Evolutionary conservation across 2,888 invertebrate genomes (phyloP).

Genomic region (Tachystola acroxantha): DNA sequence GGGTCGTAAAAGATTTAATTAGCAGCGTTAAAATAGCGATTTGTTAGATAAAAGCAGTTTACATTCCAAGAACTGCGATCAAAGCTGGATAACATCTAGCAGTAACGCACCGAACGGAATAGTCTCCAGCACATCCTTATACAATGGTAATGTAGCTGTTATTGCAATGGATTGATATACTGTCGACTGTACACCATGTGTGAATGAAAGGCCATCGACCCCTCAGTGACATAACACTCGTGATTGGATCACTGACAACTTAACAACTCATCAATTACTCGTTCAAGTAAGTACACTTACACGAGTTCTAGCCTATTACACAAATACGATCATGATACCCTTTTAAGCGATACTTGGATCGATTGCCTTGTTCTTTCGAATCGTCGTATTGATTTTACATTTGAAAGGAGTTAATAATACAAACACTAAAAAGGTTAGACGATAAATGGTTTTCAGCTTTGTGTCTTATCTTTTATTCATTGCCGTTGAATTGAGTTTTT

Average conservation of each 20-base stretch:
- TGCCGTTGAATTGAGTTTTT: too few species aligned
- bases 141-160: too few species aligned
- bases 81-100: background rate
- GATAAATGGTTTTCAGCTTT: too few species aligned
- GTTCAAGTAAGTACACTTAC: conserved; percentile 4
- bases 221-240: conserved; percentile 43
- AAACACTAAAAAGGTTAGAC: too few species aligned
- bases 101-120: conserved; percentile 23
- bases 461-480: too few species aligned
- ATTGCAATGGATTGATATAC: too few species aligned
- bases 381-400: too few species aligned
- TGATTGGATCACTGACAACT: conserved; percentile 48
- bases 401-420: too few species aligned
- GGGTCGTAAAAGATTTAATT: background rate
- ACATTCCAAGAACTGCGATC: background rate
- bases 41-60: too few species aligned
- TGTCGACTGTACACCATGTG: conserved; percentile 15
- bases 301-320: too few species aligned
- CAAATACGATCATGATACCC: conserved; percentile 5
- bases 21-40: too few species aligned
- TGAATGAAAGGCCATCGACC: conserved; percentile 47
- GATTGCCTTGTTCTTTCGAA: background rate
- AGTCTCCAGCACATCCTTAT: too few species aligned
- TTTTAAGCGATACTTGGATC: conserved; percentile 1
- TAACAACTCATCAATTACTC: conserved; percentile 48